phyloP scores from a whole-genome alignment of 2,888 invertebrate species.

The Drosophila crucigera region DNA sequence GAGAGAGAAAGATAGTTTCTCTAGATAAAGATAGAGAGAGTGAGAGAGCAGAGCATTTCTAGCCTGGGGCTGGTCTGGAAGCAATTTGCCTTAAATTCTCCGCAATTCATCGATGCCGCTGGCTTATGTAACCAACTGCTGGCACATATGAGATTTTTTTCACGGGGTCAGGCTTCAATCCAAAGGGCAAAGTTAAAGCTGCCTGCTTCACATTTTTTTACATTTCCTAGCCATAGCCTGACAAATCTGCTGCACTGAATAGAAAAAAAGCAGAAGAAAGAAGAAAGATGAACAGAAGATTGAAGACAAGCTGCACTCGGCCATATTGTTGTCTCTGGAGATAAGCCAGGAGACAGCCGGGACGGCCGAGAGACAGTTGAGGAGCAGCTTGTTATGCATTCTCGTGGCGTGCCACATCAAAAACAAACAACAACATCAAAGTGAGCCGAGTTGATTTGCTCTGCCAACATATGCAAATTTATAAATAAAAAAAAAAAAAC shows the following conservation, averaged over 20 bases:
- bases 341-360: constrained; percentile 16
- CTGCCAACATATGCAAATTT: constrained; percentile 57
- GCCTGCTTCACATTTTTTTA: neutral
- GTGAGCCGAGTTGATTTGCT: constrained; percentile 47
- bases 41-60: neutral
- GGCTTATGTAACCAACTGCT: constrained; percentile 26
- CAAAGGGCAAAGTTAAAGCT: constrained; percentile 29
- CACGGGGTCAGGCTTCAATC: constrained; percentile 63
- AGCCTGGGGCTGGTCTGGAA: constrained; percentile 48
- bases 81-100: constrained; percentile 73
- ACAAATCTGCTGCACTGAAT: constrained; percentile 33
- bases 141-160: constrained; percentile 42
- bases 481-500: neutral
- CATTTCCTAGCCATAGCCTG: constrained; percentile 29
- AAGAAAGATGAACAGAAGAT: constrained; percentile 2
- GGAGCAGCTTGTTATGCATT: constrained; percentile 45
- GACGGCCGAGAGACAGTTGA: constrained; percentile 10
- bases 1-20: neutral
- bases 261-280: constrained; percentile 5
- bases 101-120: constrained; percentile 38
- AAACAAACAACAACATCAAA: constrained; percentile 61
- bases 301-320: constrained; percentile 3
- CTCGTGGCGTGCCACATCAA: constrained; percentile 50
- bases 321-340: constrained; percentile 34
- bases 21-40: neutral